phyloP scores from a whole-genome alignment of 2,113 vertebrate genomes.

The Pica pica region DNA sequence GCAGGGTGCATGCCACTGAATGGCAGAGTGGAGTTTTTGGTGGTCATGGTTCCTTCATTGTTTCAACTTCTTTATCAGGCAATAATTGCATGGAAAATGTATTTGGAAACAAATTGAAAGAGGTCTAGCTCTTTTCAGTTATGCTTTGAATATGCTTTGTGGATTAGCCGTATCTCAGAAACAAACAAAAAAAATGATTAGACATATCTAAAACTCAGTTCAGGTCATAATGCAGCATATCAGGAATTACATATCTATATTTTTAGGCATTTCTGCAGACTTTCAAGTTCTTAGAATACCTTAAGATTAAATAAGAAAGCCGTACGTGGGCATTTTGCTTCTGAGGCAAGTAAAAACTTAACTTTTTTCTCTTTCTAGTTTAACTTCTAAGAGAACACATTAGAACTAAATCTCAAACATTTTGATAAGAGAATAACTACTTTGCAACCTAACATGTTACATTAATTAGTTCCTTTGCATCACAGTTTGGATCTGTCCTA shows the following conservation, averaged over 20 bases:
- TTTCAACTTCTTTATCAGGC: background rate
- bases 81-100: background rate
- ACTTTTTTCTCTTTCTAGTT: background rate
- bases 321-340: background rate
- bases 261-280: background rate
- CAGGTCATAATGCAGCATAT: background rate
- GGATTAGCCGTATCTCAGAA: background rate
- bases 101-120: background rate
- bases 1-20: background rate
- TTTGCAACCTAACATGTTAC: background rate
- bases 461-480: background rate
- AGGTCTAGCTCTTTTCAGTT: background rate
- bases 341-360: background rate
- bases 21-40: background rate
- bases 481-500: background rate
- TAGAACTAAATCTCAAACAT: background rate
- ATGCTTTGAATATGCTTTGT: background rate
- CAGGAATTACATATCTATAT: background rate
- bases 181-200: background rate
- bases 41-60: rapidly evolving
- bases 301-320: background rate
- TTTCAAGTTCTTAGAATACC: background rate
- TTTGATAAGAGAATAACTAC: background rate
- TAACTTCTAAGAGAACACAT: background rate
- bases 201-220: background rate